Percentiles rank a stretch among this genome's conserved stretches.
Evolutionary conservation across 1,140 invertebrate species (phyloP).

Genomic region (Caerostris darwini): DNA sequence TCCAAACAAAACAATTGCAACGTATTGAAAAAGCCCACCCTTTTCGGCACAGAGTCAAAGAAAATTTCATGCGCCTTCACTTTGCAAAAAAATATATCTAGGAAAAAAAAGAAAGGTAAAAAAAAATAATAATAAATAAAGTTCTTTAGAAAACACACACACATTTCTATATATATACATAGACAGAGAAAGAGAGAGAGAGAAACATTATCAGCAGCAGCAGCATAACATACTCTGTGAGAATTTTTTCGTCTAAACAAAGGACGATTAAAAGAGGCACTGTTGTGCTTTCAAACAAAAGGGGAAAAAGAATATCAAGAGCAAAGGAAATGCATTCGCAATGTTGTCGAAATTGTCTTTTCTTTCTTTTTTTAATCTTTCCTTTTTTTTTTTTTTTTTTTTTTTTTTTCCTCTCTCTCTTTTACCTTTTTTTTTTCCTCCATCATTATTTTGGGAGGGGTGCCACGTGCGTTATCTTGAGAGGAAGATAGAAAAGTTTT

Average conservation of each 20-base stretch:
- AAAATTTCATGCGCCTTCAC: constrained; percentile 35
- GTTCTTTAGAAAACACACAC: no score
- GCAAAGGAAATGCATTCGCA: constrained; percentile 62
- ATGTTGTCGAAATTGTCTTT: constrained; percentile 51
- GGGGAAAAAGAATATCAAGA: constrained; percentile 23
- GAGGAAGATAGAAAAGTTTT: constrained; percentile 46
- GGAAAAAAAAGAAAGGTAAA: constrained; percentile 25
- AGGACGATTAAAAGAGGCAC: constrained; percentile 61
- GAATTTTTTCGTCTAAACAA: constrained; percentile 60
- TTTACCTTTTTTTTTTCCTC: not conserved
- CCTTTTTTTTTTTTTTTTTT: not conserved
- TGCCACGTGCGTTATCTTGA: constrained; percentile 15
- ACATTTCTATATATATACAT: no score
- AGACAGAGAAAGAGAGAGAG: not conserved
- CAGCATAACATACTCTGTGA: not conserved
- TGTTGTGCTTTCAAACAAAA: constrained; percentile 70
- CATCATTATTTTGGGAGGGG: not conserved
- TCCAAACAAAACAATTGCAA: constrained; percentile 64
- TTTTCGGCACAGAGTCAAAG: constrained; percentile 60
- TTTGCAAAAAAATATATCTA: constrained; percentile 28
- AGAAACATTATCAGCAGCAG: constrained; percentile 62
- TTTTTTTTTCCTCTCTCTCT: not conserved
- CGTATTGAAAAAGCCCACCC: constrained; percentile 43
- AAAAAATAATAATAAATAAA: no score
- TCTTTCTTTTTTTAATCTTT: not conserved